Evolutionary conservation across 2,888 invertebrate species (phyloP), one percentile per base, ranked within the genome.

Genomic region (Cryptus viduatorius): DNA sequence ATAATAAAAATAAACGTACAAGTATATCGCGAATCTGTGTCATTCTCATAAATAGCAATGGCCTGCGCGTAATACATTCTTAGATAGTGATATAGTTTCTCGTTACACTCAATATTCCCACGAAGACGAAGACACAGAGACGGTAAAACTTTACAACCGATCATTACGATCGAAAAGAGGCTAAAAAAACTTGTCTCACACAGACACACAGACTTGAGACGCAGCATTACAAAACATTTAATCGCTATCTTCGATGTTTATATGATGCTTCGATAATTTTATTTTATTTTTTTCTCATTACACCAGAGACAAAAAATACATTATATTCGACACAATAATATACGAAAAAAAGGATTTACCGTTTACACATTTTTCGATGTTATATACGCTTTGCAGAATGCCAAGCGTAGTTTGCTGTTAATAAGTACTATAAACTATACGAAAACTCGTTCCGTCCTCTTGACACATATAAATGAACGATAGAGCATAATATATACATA

Each of bases 401-500:
- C 42, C 71, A 24, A 31, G 68, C 29, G n/a, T 14, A 24, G 19
- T 37, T 37, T 37, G 37, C 14, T 48, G 29, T n/a, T 46, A 46
- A 50, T 37, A 31, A 16, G 31, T 37, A 48, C 46, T 69, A 59
- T 67, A 46, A 44, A 71, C 78, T 84, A 72, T 72, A 79, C 75
- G 65, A 67, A 85, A 85, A 85, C 84, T 87, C 83, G 82, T 87
- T 84, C 65, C 85, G 83, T 88, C 86, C 84, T 90, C 89, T 90
- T 88, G 90, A 88, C 90, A 89, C 80, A 89, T 79, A 89, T 89
- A 90, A 89, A 88, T 84, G 85, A 87, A 87, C 83, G 86, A 85
- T 86, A 82, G 77, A 82, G 89, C 88, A 90, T 90, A 90, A 91
- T 88, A 87, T 89, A 80, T 85, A 82, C 88, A 91, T 90, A 90